phyloP scores from a whole-genome alignment of 2,113 vertebrate genomes.

The Phaetusa simplex region DNA sequence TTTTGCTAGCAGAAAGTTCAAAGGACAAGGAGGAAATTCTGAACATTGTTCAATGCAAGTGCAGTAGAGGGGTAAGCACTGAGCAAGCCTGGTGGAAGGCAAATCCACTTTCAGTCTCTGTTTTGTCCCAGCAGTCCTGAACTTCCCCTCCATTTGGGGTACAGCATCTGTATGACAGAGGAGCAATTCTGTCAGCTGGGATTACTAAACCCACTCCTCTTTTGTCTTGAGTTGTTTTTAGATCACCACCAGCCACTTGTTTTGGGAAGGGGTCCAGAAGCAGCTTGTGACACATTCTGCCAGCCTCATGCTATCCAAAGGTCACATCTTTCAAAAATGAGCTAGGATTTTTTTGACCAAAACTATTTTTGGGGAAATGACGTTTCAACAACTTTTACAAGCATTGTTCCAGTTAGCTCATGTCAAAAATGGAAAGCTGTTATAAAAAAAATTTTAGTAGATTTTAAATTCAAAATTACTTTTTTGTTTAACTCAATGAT shows the following conservation, averaged over 20 bases:
- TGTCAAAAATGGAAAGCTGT: not conserved
- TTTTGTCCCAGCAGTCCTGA: not conserved
- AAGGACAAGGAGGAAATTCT: not conserved
- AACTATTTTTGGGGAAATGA: not conserved
- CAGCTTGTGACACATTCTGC: not conserved
- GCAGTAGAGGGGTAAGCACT: not conserved
- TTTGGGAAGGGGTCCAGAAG: not conserved
- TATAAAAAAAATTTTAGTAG: not conserved
- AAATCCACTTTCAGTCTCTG: not conserved
- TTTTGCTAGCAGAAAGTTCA: not conserved
- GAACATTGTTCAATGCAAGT: not conserved
- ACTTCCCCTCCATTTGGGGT: not conserved
- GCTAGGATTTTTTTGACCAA: not conserved
- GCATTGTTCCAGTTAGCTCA: not conserved
- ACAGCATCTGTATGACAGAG: not conserved
- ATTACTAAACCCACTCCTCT: not conserved
- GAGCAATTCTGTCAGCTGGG: not conserved
- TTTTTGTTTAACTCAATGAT: not conserved
- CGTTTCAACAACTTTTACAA: not conserved
- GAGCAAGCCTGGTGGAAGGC: not conserved
- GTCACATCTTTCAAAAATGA: not conserved
- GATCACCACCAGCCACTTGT: not conserved
- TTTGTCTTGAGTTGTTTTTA: not conserved
- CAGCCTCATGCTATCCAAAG: not conserved
- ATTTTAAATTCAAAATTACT: not conserved